These are phyloP conservation scores for Sebastes vulpes DNA, from an alignment of 2,797 vertebrate genomes.

Conservation along the genomic window DNA sequence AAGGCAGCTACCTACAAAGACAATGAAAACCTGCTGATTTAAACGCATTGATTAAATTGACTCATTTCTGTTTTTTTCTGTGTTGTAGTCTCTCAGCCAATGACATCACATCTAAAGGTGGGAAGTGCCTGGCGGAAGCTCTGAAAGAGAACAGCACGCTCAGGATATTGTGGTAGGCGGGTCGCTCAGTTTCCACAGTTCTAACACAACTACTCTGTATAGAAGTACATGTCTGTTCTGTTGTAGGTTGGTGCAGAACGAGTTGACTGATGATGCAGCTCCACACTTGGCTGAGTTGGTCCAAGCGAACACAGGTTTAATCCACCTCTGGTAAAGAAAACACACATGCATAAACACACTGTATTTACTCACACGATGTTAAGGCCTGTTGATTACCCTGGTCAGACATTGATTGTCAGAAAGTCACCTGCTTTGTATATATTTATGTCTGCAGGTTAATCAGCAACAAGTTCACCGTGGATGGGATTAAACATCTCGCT, in stretches of 20 bases:
- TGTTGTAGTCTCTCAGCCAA: slow-evolving; percentile 91
- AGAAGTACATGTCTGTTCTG: not conserved
- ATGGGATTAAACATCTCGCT: slow-evolving; percentile 83
- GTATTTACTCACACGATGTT: not conserved
- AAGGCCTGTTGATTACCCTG: not conserved
- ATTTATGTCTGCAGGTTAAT: slow-evolving; percentile 88
- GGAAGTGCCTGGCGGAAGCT: slow-evolving; percentile 88
- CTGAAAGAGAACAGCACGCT: slow-evolving; percentile 88
- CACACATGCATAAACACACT: not conserved
- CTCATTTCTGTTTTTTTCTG: not conserved
- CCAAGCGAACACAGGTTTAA: slow-evolving; percentile 87
- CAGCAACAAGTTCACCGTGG: slow-evolving; percentile 89
- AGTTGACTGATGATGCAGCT: slow-evolving; percentile 90
- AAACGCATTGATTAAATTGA: not conserved
- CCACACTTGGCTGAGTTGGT: slow-evolving; percentile 88
- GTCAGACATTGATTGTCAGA: not conserved
- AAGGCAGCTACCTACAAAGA: not conserved
- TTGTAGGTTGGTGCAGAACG: slow-evolving; percentile 93
- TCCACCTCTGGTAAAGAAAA: slow-evolving; percentile 89
- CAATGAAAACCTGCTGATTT: not conserved
- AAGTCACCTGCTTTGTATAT: not conserved
- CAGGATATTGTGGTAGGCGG: slow-evolving; percentile 91
- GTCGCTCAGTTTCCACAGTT: not conserved
- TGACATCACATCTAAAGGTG: slow-evolving; percentile 90
- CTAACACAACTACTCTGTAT: not conserved